These are phyloP conservation scores for Scaptomyza tumidula DNA, from an alignment of 2,888 invertebrate species.

Conservation along the genomic window DNA sequence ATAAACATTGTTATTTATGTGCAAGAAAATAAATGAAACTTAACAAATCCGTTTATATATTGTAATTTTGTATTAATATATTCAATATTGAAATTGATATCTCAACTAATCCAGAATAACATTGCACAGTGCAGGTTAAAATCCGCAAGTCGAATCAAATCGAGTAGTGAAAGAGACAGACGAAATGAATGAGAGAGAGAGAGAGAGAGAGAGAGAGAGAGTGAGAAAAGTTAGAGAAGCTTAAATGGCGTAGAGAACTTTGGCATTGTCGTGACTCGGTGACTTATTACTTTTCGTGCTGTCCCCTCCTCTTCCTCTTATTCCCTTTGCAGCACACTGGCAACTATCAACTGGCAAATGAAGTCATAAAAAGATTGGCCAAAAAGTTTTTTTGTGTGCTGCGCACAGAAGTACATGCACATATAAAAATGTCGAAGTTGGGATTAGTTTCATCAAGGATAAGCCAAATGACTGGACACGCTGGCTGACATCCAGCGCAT, in stretches of 20 bases:
- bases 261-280: constrained; percentile 63
- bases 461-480: constrained; percentile 75
- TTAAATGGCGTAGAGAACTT: constrained; percentile 26
- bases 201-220: constrained; percentile 4
- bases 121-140: constrained; percentile 31
- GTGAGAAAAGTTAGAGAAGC: constrained; percentile 2
- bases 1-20: too few species aligned
- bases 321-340: constrained; percentile 14
- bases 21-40: background rate
- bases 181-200: background rate
- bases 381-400: constrained; percentile 79
- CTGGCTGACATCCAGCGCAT: constrained; percentile 49
- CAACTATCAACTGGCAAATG: constrained; percentile 65
- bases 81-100: background rate
- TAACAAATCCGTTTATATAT: background rate
- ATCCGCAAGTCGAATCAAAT: constrained; percentile 7
- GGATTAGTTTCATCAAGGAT: constrained; percentile 82
- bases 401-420: constrained; percentile 71
- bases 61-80: background rate
- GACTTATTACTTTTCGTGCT: constrained; percentile 74
- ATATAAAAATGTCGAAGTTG: constrained; percentile 80
- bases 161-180: constrained; percentile 5
- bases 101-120: background rate
- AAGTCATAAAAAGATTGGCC: constrained; percentile 82
- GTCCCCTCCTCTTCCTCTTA: background rate